Base-by-base conservation (phyloP, 1,140 invertebrate genomes). In the Drosophila kepulauana region DNA sequence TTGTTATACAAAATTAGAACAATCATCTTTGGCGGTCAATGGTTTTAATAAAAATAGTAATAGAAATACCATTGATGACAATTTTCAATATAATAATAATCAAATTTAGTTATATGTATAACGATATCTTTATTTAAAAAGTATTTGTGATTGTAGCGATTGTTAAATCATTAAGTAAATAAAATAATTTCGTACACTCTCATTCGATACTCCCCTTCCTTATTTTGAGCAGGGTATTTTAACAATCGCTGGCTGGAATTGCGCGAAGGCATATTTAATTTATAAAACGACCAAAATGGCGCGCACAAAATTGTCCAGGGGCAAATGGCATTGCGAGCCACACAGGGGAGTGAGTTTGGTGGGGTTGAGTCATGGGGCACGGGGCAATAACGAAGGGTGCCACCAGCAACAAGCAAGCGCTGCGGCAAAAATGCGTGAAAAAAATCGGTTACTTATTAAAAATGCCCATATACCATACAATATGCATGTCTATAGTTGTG, bases 391-490 rank as follows among this genome's bases (percentile, higher is more conserved):
- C 20, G 54, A 65, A 66, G 63, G 68, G 57, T 54, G 65, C 46
- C 45, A 28, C 38, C 16, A 13, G 20, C 20, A 13, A 48, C 6
- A 4, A 51, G 54, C 33, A 75, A 48, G 5, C 30, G 15, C 11
- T 64, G 63, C 57, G 51, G 20, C 30, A 33, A 45, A 46, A 54
- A 67, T 77, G 68, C 74, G 74, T 84, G 62, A 54, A 77, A 66
- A 81, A 74, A 88, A 88, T 88, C 65, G 63, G 85, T 73, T 68
- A 75, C 78, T 89, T 88, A 88, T 88, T 88, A 89, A 88, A 88
- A 88, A 85, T 89, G 85, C 85, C 85, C 86, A 88, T 89, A 81
- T 78, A 81, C 48, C 81, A 89, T 88, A 62, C 49, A 89, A 84
- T 74, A 89, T 75, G 70, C 68, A 84, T 82, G 67, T 69, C 30